Conservation (phyloP, 2,113 vertebrate species). For the Syngnathus floridae region DNA sequence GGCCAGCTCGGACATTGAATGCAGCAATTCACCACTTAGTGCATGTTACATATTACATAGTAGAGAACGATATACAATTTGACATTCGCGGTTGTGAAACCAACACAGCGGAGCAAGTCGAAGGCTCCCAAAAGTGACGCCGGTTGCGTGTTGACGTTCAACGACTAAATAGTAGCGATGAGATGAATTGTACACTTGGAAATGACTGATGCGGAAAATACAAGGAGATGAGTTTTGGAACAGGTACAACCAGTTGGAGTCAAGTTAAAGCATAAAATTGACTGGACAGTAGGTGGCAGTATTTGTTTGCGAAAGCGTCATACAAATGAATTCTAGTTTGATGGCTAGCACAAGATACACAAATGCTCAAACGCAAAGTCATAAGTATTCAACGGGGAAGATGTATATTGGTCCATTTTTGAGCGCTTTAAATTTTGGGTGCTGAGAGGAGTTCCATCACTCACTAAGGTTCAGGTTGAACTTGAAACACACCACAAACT, state of each 20-base stretch:
- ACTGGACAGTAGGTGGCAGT: slow-evolving; percentile 67
- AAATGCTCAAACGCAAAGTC: not conserved
- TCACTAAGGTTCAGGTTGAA: not conserved
- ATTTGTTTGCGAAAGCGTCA: slow-evolving; percentile 37
- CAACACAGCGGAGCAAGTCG: slow-evolving; percentile 42
- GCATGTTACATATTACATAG: slow-evolving; percentile 49
- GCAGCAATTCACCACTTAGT: slow-evolving; percentile 54
- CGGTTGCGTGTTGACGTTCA: slow-evolving; percentile 29
- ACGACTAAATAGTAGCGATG: slow-evolving; percentile 14
- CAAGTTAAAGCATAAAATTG: not conserved
- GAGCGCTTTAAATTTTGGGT: not conserved
- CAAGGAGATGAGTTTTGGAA: not conserved
- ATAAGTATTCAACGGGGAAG: not conserved
- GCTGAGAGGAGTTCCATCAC: not conserved
- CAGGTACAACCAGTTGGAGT: not conserved
- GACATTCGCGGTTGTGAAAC: slow-evolving; percentile 50
- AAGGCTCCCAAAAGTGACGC: slow-evolving; percentile 49
- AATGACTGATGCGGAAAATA: not conserved
- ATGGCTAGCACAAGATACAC: not conserved
- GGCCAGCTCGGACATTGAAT: slow-evolving; percentile 45
- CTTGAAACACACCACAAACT: not conserved
- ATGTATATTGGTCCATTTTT: not conserved
- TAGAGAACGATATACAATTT: slow-evolving; percentile 55
- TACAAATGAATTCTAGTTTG: not conserved
- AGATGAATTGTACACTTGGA: slow-evolving; percentile 29